A percentile compares a stretch with the other conserved stretches of the same genome.
phyloP scores from a whole-genome alignment of 2,888 invertebrate genomes.

The Leuctra nigra region DNA sequence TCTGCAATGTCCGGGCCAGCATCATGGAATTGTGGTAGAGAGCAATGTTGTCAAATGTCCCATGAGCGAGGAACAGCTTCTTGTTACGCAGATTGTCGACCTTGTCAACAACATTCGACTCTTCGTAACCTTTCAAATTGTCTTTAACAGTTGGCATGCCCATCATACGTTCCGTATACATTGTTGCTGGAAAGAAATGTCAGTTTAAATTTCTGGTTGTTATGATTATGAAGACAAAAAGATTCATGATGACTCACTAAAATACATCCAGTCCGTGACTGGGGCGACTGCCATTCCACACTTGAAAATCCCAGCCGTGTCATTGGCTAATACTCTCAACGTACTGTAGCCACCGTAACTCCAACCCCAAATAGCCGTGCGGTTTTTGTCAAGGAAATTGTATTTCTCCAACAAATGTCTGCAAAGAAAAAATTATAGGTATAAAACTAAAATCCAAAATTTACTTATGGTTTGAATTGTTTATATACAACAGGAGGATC shows the following conservation, averaged over 20 bases:
- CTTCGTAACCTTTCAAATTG: constrained; percentile 65
- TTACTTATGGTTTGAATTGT: no score
- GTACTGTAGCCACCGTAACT: constrained; percentile 95
- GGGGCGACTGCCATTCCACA: constrained; percentile 95
- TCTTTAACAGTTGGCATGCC: constrained; percentile 66
- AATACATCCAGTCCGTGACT: constrained; percentile 92
- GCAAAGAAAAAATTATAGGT: constrained; percentile 29
- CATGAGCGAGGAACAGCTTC: constrained; percentile 85
- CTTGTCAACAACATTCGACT: constrained; percentile 67
- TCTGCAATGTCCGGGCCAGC: constrained; percentile 77
- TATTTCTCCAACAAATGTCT: constrained; percentile 16
- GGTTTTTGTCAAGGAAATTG: constrained; percentile 19
- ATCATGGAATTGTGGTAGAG: constrained; percentile 96
- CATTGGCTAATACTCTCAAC: constrained; percentile 76
- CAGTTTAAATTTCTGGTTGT: no score
- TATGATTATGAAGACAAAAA: no score
- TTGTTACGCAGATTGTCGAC: constrained; percentile 61
- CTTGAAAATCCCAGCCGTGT: constrained; percentile 65
- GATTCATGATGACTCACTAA: constrained; percentile 68
- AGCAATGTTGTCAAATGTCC: constrained; percentile 92
- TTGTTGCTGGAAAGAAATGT: constrained; percentile 84
- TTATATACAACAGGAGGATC: no score
- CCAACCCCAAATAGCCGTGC: constrained; percentile 53
- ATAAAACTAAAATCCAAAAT: no score
- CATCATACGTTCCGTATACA: constrained; percentile 97